These are phyloP conservation scores for Myrmecophaga tridactyla DNA, from an alignment of 2,113 vertebrate species.

Conservation along the genomic window DNA sequence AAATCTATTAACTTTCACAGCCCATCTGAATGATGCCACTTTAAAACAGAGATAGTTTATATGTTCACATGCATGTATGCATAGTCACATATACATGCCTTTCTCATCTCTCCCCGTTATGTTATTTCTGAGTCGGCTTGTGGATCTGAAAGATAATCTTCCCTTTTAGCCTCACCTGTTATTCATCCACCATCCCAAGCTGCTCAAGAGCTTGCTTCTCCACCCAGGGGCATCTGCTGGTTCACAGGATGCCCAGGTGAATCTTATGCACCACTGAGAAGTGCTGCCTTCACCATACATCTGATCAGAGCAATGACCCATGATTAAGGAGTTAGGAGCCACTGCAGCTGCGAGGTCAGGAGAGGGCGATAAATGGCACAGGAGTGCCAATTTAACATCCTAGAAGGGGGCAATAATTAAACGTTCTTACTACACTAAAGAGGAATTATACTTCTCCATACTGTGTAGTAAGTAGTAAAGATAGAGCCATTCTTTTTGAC, in stretches of 20 bases:
- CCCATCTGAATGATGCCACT: background rate
- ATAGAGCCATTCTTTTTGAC: background rate
- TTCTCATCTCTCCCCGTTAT: background rate
- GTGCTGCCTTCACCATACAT: background rate
- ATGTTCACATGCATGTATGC: background rate
- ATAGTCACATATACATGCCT: background rate
- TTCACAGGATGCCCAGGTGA: background rate
- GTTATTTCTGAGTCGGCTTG: background rate
- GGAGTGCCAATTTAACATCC: background rate
- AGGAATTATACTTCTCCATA: background rate
- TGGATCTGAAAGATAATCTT: background rate
- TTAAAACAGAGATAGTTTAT: background rate
- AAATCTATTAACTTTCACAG: background rate
- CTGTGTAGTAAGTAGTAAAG: background rate
- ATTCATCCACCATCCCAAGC: background rate
- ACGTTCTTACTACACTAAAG: background rate
- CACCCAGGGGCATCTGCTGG: background rate
- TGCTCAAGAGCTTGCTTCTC: background rate
- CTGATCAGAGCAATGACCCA: background rate
- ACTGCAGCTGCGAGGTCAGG: background rate
- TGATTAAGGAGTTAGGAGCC: background rate
- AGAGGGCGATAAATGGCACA: background rate
- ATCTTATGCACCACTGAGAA: background rate
- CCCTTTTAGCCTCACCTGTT: background rate
- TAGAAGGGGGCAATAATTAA: background rate